These are phyloP conservation scores for Acrocyrtus sp. DNA, from an alignment of 2,888 invertebrate species.

Conservation along the genomic window DNA sequence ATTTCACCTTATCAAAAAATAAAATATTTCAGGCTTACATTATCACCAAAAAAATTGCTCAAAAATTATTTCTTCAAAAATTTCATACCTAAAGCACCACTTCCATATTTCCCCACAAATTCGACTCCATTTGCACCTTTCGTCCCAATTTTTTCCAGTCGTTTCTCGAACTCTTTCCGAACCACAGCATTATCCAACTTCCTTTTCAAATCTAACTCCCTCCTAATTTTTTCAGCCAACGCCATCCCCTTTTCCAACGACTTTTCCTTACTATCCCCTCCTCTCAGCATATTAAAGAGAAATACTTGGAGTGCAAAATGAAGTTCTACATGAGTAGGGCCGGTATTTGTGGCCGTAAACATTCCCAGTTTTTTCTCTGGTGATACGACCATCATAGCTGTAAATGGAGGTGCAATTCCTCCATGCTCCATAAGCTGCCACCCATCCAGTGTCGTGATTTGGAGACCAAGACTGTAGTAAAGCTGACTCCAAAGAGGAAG, in stretches of 20 bases:
- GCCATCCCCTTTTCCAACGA: neutral
- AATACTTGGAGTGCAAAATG: neutral
- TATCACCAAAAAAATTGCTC: no score
- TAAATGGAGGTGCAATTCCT: neutral
- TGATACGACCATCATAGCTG: neutral
- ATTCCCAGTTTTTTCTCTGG: constrained; percentile 6
- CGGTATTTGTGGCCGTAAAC: constrained; percentile 6
- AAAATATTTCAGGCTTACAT: no score
- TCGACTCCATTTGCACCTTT: neutral
- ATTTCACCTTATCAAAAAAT: constrained; percentile 16
- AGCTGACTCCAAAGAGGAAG: no score
- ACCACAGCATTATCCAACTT: neutral
- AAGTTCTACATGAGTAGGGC: neutral
- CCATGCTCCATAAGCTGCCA: neutral
- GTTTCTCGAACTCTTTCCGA: no score
- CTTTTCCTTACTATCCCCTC: no score
- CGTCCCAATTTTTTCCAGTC: no score
- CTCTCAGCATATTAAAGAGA: constrained; percentile 1
- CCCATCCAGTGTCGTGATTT: neutral
- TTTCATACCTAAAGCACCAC: no score
- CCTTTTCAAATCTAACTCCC: neutral
- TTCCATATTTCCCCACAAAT: constrained; percentile 19
- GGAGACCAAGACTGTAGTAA: constrained; percentile 11
- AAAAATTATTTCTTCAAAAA: no score
- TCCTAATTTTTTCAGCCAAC: neutral